These are phyloP conservation scores for Hycleus phaleratus DNA, from an alignment of 1,140 invertebrate genomes.

Conservation along the genomic window DNA sequence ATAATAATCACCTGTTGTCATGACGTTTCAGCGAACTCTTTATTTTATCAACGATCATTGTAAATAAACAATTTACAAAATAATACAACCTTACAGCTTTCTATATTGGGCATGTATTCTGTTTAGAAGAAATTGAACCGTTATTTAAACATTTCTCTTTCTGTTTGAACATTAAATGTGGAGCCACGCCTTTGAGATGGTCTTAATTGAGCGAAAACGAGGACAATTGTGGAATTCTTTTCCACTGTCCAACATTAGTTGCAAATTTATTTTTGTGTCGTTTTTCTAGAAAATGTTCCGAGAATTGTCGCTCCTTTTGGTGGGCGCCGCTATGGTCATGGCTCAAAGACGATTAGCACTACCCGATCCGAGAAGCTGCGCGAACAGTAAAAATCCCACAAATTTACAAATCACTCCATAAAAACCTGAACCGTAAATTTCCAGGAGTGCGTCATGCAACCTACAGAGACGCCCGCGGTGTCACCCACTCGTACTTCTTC, in stretches of 20 bases:
- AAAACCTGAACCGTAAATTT: not conserved
- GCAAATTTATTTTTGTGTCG: constrained; percentile 5
- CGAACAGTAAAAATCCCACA: constrained; percentile 59
- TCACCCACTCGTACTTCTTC: constrained; percentile 87
- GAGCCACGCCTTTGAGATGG: too few species aligned
- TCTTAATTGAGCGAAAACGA: too few species aligned
- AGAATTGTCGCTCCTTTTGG: constrained; percentile 51
- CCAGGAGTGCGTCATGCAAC: constrained; percentile 76
- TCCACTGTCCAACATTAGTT: not conserved
- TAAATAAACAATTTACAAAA: not conserved
- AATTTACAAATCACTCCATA: not conserved
- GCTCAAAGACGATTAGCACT: constrained; percentile 77
- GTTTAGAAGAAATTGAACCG: not conserved
- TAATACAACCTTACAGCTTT: not conserved
- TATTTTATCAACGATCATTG: not conserved
- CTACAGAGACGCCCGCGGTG: constrained; percentile 76
- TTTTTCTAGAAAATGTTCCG: constrained; percentile 33
- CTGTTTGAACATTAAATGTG: too few species aligned
- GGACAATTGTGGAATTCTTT: not conserved
- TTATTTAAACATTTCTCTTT: not conserved
- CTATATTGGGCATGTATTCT: not conserved
- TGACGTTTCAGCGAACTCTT: not conserved
- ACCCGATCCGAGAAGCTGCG: constrained; percentile 80
- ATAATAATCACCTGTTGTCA: constrained; percentile 15
- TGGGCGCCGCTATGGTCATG: constrained; percentile 57